Evolutionary conservation across 2,113 vertebrate genomes (phyloP).

Genomic region (Atlantisia rogersi): DNA sequence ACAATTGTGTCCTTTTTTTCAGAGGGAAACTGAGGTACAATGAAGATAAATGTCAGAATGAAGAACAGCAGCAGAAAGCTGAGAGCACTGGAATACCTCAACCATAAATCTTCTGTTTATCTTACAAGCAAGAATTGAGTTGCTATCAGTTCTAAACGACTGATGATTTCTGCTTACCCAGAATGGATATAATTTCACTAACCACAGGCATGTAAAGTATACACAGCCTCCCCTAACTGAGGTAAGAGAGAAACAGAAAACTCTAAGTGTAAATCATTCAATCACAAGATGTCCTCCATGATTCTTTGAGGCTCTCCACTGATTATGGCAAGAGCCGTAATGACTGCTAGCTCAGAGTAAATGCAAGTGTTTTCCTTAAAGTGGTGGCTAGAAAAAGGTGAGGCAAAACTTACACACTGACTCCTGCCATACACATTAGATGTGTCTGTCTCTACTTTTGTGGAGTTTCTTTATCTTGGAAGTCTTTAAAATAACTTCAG

Average conservation of each 20-base stretch:
- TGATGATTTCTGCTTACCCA: neutral
- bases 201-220: neutral
- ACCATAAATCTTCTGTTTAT: neutral
- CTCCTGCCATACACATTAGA: rapidly evolving
- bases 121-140: neutral
- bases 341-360: neutral
- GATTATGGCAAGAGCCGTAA: neutral
- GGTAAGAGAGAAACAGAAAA: neutral
- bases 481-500: neutral
- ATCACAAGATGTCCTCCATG: neutral
- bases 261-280: neutral
- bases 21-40: neutral
- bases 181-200: neutral
- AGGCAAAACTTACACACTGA: neutral
- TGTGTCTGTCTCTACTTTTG: neutral
- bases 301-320: neutral
- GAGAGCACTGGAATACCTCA: neutral
- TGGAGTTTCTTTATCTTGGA: neutral
- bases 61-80: neutral
- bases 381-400: neutral
- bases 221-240: neutral
- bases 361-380: neutral
- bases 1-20: neutral
- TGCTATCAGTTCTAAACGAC: neutral
- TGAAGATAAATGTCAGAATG: neutral